phyloP scores from a whole-genome alignment of 1,140 invertebrate genomes.

The Drosophila ambigua region DNA sequence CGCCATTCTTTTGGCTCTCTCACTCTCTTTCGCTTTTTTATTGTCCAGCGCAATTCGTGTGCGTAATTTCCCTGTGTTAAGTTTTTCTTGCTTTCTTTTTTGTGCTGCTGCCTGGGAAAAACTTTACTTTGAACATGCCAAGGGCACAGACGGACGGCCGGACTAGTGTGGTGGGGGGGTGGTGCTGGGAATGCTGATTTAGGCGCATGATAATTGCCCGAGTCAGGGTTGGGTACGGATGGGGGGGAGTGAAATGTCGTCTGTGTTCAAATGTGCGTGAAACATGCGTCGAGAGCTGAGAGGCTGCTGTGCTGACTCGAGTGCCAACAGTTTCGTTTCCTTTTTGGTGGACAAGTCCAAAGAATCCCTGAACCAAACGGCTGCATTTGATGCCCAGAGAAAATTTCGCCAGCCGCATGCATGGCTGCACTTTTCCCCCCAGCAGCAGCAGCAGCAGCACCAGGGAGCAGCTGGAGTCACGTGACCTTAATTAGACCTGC shows the following conservation, averaged over 20 bases:
- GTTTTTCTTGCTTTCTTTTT: constrained; percentile 42
- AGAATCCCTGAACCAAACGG: constrained; percentile 12
- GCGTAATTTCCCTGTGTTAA: constrained; percentile 76
- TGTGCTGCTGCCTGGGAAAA: constrained; percentile 48
- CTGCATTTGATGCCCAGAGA: constrained; percentile 68
- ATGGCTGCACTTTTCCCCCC: constrained; percentile 50
- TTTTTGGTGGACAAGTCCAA: constrained; percentile 32
- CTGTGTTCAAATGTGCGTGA: constrained; percentile 64
- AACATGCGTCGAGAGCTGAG: constrained; percentile 44
- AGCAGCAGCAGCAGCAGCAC: background rate
- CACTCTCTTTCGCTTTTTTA: constrained; percentile 59
- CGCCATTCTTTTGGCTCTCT: constrained; percentile 52
- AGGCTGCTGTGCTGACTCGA: background rate
- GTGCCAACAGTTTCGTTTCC: constrained; percentile 22
- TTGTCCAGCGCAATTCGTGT: constrained; percentile 79
- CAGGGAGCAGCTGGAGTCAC: constrained; percentile 51
- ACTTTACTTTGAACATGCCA: constrained; percentile 65
- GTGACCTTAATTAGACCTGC: constrained; percentile 74
- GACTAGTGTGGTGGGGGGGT: background rate
- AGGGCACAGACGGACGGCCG: background rate
- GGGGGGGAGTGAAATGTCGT: constrained; percentile 17
- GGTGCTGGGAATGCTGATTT: constrained; percentile 48
- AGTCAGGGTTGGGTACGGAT: background rate
- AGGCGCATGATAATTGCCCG: constrained; percentile 68
- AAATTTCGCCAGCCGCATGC: constrained; percentile 61